Conservation (phyloP, 2,888 invertebrate species). For the Agrotis exclamationis region DNA sequence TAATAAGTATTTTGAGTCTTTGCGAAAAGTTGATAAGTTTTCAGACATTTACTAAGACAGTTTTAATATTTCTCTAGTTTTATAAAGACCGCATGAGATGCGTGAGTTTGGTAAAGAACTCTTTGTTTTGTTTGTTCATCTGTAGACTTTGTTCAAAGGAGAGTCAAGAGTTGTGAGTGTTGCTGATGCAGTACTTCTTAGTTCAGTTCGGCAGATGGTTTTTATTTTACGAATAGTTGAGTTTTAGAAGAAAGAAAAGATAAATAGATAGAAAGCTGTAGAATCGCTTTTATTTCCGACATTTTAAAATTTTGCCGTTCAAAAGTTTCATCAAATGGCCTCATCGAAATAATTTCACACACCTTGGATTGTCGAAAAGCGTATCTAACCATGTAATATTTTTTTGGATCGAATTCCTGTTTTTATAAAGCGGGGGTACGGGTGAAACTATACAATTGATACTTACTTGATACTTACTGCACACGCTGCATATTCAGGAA, state of each 20-base stretch:
- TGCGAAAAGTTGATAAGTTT: background rate
- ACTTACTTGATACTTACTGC: no score
- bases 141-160: background rate
- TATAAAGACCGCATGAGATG: background rate
- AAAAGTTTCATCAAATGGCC: no score
- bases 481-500: no score
- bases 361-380: no score
- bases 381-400: no score
- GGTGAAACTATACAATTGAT: no score
- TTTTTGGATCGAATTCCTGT: background rate
- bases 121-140: constrained; percentile 7
- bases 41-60: background rate
- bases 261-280: no score
- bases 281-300: no score
- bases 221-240: background rate
- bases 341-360: no score
- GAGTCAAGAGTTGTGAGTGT: background rate
- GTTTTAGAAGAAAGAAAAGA: background rate
- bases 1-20: constrained; percentile 7
- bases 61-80: background rate
- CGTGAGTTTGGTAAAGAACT: background rate
- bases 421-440: no score
- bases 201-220: no score
- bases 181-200: background rate
- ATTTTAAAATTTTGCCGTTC: no score